Conservation (phyloP, 2,797 vertebrate genomes). For the Adrianichthys oophorus region DNA sequence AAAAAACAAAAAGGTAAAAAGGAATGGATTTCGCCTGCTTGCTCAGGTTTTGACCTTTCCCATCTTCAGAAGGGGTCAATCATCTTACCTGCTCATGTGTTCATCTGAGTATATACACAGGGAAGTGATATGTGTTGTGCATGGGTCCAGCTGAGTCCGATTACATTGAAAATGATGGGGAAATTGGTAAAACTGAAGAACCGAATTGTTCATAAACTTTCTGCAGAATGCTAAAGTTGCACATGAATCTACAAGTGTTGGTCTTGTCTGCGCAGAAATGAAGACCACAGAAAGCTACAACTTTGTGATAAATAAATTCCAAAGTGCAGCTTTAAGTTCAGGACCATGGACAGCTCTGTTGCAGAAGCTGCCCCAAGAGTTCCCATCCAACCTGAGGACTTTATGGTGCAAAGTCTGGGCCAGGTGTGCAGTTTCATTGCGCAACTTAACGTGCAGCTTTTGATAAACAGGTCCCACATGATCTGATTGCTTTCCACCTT, state of each 20-base stretch:
- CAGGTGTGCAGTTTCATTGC: slow-evolving; percentile 51
- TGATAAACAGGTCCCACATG: slow-evolving; percentile 28
- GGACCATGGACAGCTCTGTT: slow-evolving; percentile 74
- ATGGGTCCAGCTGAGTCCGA: slow-evolving; percentile 19
- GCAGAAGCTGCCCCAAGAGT: slow-evolving; percentile 12
- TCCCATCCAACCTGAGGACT: slow-evolving; percentile 51
- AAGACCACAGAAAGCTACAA: background rate
- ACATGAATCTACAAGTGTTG: background rate
- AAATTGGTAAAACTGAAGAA: too few relatives aligned
- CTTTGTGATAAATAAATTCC: background rate
- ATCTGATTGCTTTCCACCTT: slow-evolving; percentile 28
- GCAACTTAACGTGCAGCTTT: slow-evolving; percentile 43
- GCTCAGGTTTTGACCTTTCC: slow-evolving; percentile 30
- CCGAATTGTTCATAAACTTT: too few relatives aligned
- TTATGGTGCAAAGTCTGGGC: slow-evolving; percentile 20
- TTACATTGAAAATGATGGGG: background rate
- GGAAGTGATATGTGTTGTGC: slow-evolving; percentile 27
- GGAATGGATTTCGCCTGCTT: slow-evolving; percentile 16
- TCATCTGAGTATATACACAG: slow-evolving; percentile 41
- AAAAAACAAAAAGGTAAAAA: slow-evolving; percentile 12
- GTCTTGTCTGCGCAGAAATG: background rate
- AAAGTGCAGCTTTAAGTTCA: slow-evolving; percentile 41
- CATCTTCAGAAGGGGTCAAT: slow-evolving; percentile 54
- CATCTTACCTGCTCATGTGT: slow-evolving; percentile 59
- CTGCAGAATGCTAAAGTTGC: background rate